phyloP scores from a whole-genome alignment of 2,113 vertebrate species.

The Tachysurus fulvidraco region DNA sequence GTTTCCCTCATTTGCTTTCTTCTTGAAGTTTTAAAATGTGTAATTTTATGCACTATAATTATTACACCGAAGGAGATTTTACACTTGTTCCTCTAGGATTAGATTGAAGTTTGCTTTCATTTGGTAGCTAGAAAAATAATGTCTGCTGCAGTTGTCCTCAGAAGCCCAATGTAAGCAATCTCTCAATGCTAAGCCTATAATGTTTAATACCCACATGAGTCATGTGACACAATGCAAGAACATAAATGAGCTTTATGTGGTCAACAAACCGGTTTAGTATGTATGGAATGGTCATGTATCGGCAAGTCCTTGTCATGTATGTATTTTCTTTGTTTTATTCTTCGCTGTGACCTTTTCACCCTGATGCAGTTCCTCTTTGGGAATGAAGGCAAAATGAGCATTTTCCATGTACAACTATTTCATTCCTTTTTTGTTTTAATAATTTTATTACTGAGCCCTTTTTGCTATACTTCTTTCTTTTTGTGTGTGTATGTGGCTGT shows the following conservation, averaged over 20 bases:
- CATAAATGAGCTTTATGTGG: not conserved
- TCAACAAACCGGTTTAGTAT: not conserved
- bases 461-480: not conserved
- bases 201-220: conserved; percentile 11
- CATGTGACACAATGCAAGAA: not conserved
- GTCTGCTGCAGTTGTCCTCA: not conserved
- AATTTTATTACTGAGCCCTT: conserved; percentile 58
- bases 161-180: conserved; percentile 9
- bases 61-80: conserved; percentile 10
- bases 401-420: conserved; percentile 1
- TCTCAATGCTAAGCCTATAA: conserved; percentile 7
- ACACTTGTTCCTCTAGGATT: not conserved
- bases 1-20: not conserved
- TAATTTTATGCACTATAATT: conserved; percentile 7
- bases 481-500: not conserved
- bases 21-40: not conserved
- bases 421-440: conserved; percentile 11
- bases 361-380: conserved; percentile 49
- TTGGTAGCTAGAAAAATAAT: not conserved
- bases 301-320: not conserved
- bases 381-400: conserved; percentile 47
- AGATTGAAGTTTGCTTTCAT: conserved; percentile 28
- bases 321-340: not conserved
- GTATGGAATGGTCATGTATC: not conserved
- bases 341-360: not conserved